Evolutionary conservation across 2,888 invertebrate species (phyloP), one percentile per base, ranked within the genome.

Genomic region (Osmoderma eremita): DNA sequence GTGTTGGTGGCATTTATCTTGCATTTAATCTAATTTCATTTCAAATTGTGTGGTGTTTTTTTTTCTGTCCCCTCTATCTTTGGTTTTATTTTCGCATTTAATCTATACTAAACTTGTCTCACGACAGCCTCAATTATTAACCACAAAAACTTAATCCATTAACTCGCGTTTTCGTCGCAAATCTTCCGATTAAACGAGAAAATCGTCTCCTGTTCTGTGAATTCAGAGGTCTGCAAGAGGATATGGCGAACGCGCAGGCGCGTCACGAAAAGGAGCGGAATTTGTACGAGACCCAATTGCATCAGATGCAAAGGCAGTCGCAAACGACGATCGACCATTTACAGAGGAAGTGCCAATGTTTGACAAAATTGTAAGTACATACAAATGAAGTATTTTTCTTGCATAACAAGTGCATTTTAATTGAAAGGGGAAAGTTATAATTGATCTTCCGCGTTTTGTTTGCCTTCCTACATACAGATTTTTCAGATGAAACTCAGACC

Each of bases 321-420:
- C 84, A 83, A 75, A 85, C 77, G 54, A 80, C 87, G 65, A 83
- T 88, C 6, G 88, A 88, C 53, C 87, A 88, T 77, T 79, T 88
- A 69, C 86, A 86, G 20, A 84, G 86, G 65, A 88, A 88, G 72
- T 88, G 88, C 70, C 85, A 86, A 12, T 88, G 88, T 76, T 77
- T 88, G 65, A 84, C 86, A 22, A 88, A 88, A 81, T 83, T 88
- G 88, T 88, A 76, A 87, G 88, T 86, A 78, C 61, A 53, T 42
- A 38, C n/a, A n/a, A n/a, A n/a, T n/a, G n/a, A n/a, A n/a, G n/a
- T n/a, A n/a, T n/a, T n/a, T n/a, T n/a, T n/a, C n/a, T n/a, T n/a
- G n/a, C n/a, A n/a, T n/a, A n/a, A n/a, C n/a, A n/a, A n/a, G n/a
- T n/a, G n/a, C n/a, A n/a, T n/a, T n/a, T n/a, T n/a, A n/a, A n/a